Evolutionary conservation across 2,888 invertebrate species (phyloP).

Genomic region (Acheta domesticus): DNA sequence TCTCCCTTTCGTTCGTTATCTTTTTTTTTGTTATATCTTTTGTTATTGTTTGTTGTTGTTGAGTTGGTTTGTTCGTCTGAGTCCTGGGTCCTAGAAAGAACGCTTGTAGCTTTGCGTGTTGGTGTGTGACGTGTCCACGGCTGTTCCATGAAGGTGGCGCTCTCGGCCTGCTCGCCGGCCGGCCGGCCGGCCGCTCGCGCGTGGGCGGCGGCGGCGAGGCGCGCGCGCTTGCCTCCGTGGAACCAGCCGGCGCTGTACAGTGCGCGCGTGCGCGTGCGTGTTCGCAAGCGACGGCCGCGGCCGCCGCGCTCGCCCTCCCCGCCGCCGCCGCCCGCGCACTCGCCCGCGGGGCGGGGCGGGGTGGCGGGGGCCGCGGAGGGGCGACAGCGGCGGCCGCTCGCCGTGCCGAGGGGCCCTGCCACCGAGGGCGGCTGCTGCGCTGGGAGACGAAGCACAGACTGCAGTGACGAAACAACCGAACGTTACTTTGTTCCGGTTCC

Average conservation of each 20-base stretch:
- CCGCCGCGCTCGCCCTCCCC: neutral
- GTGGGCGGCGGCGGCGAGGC: neutral
- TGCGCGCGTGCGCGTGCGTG: neutral
- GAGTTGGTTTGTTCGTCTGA: neutral
- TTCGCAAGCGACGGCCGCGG: neutral
- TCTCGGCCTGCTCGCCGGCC: neutral
- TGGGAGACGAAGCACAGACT: no score
- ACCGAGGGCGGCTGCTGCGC: no score
- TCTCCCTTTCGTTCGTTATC: neutral
- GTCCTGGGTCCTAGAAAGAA: neutral
- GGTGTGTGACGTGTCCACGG: slow-evolving; percentile 6
- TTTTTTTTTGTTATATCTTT: neutral
- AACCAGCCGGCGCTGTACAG: neutral
- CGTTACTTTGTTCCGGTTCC: no score
- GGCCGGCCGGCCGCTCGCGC: neutral
- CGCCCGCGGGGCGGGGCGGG: no score
- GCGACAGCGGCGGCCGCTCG: no score
- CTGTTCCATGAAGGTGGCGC: neutral
- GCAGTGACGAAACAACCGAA: no score
- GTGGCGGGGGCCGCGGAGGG: no score
- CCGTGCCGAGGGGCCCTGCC: no score
- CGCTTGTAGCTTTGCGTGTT: slow-evolving; percentile 18
- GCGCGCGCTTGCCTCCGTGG: neutral
- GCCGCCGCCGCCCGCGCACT: neutral
- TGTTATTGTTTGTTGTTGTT: neutral